Percentiles rank a stretch among this genome's conserved stretches.
phyloP scores from a whole-genome alignment of 2,888 invertebrate species.

The Campopleginae sp. region DNA sequence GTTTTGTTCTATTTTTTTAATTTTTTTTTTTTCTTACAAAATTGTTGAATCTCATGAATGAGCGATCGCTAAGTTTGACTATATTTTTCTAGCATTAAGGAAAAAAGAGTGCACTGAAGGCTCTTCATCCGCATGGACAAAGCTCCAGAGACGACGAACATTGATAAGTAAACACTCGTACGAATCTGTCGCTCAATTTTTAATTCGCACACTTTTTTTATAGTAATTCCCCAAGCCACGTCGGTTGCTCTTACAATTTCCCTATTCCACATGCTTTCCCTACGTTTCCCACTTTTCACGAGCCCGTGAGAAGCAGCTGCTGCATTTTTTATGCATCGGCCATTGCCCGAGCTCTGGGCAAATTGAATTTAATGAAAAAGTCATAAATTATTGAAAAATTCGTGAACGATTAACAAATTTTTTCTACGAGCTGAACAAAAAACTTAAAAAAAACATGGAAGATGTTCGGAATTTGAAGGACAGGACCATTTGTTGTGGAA shows the following conservation, averaged over 20 bases:
- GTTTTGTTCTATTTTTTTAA: too few relatives aligned
- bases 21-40: neutral
- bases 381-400: neutral
- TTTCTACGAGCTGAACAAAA: neutral
- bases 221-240: neutral
- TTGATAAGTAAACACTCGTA: conserved; percentile 31
- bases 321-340: too few relatives aligned
- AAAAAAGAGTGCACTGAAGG: neutral
- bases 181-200: neutral
- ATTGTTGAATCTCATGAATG: too few relatives aligned
- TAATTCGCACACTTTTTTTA: neutral
- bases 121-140: conserved; percentile 46
- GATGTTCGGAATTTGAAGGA: neutral
- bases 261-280: too few relatives aligned
- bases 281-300: too few relatives aligned
- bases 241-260: neutral
- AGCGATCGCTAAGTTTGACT: too few relatives aligned
- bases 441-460: neutral
- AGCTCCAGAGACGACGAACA: conserved; percentile 21
- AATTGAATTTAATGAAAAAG: too few relatives aligned
- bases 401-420: neutral
- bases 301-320: too few relatives aligned
- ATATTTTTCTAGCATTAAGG: too few relatives aligned
- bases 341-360: too few relatives aligned
- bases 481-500: neutral